A percentile compares a stretch with the other conserved stretches of the same genome.
phyloP scores from a whole-genome alignment of 2,113 vertebrate genomes.

The Pedetes capensis region DNA sequence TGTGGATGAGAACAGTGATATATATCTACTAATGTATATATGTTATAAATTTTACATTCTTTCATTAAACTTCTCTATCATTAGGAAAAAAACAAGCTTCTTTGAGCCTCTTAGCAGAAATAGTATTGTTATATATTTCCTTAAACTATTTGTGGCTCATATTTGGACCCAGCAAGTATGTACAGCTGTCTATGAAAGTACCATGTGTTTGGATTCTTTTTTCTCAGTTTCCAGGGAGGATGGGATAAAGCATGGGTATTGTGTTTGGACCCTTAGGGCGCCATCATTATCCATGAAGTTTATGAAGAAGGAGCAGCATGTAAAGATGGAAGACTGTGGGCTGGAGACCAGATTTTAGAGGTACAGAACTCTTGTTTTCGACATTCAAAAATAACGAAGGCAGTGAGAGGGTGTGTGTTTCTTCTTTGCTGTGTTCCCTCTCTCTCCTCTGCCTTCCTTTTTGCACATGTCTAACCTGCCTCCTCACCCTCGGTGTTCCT shows the following conservation, averaged over 20 bases:
- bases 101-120: background rate
- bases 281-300: constrained; percentile 98
- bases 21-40: background rate
- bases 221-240: background rate
- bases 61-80: background rate
- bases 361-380: constrained; percentile 74
- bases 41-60: constrained; percentile 1
- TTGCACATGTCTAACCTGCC: background rate
- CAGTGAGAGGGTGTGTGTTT: background rate
- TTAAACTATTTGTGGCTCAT: background rate
- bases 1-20: background rate
- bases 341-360: constrained; percentile 98
- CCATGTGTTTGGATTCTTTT: background rate
- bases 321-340: constrained; percentile 97
- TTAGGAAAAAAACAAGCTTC: background rate
- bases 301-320: constrained; percentile 98
- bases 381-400: background rate
- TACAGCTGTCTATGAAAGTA: background rate
- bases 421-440: background rate
- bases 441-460: background rate
- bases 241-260: background rate
- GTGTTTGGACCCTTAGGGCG: constrained; percentile 84
- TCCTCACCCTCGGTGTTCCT: background rate
- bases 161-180: background rate
- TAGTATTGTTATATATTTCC: background rate